Base-by-base conservation (phyloP, 2,797 vertebrate genomes). In the Tarsius wallacei region DNA sequence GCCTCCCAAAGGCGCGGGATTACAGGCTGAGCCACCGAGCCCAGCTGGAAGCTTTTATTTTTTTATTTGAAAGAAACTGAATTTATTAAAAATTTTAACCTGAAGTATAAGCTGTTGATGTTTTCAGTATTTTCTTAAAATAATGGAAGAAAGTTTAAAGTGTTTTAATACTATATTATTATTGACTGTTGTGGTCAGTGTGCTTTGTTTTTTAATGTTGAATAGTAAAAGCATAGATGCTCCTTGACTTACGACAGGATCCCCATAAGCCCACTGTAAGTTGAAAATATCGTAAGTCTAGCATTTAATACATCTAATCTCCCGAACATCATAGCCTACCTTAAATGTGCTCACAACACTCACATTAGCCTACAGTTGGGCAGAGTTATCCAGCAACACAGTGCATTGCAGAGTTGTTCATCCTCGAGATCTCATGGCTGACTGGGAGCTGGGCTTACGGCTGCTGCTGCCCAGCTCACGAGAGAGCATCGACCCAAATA, bases 91-190 rank as follows among this genome's bases (percentile, higher is more conserved):
- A 81, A 90, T 90, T 92, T 93, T 83, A 24, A 93, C 31, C 53
- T 91, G 11, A 90, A 81, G 51, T 28, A 51, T 70, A 80, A 73
- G 31, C 53, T 95, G 33, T 91, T 95, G 42, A 19, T 94, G 16
- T 90, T 95, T 95, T 96, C 26, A 80, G 24, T 91, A 71, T 82
- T 86, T 91, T 86, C 47, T 59, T 90, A 70, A 88, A 96, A 83
- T 91, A 86, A 86, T 91, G 24, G 64, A 97, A 94, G 33, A 85
- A 93, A 63, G 17, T 88, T 92, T 21, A 87, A 91, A 70, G n/a
- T 90, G 33, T 77, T 33, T 66, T 90, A 59, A 59, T 70, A 81
- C 19, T 49, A 47, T n/a, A 24, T 84, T 68, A 36, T 80, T 89
- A 49, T 97, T 94, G 53, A 51, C 26, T 85, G 1, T 76, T 14